Evolutionary conservation across 2,888 invertebrate genomes (phyloP).

Genomic region (Rhorus exstirpatorius): DNA sequence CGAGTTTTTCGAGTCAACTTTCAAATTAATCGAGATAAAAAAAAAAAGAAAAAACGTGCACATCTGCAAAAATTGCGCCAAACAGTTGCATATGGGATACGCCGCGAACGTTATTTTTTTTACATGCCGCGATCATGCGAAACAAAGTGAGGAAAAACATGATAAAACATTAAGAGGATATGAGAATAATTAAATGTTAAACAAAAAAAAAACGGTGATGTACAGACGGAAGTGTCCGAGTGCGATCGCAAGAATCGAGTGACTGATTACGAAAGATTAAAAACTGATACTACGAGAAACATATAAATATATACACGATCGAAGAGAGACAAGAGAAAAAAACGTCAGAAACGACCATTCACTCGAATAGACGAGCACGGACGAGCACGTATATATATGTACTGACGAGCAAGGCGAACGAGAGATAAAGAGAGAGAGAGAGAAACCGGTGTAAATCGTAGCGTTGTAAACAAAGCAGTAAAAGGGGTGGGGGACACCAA

Average conservation of each 20-base stretch:
- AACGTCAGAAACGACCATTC: no score
- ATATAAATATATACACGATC: neutral
- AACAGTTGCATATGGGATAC: no score
- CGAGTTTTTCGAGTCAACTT: neutral
- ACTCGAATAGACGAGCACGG: neutral
- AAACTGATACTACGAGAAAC: neutral
- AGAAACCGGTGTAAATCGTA: conserved; percentile 50
- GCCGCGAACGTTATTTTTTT: no score
- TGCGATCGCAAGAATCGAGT: neutral
- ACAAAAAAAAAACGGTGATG: neutral
- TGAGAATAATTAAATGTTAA: neutral
- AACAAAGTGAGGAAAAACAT: neutral
- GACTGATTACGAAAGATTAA: neutral
- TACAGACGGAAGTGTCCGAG: conserved; percentile 10
- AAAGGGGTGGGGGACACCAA: conserved; percentile 27
- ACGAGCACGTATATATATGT: conserved; percentile 18
- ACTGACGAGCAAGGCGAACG: conserved; percentile 32
- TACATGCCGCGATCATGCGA: no score
- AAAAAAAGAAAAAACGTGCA: no score
- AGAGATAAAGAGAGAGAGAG: conserved; percentile 48
- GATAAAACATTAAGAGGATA: neutral
- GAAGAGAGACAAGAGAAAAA: neutral
- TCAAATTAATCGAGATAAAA: no score
- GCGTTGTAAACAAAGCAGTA: conserved; percentile 22
- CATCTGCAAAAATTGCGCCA: no score